A percentile compares a stretch with the other conserved stretches of the same genome.
phyloP scores from a whole-genome alignment of 35 echinoderm and acorn worm species.

The Apostichopus japonicus region DNA sequence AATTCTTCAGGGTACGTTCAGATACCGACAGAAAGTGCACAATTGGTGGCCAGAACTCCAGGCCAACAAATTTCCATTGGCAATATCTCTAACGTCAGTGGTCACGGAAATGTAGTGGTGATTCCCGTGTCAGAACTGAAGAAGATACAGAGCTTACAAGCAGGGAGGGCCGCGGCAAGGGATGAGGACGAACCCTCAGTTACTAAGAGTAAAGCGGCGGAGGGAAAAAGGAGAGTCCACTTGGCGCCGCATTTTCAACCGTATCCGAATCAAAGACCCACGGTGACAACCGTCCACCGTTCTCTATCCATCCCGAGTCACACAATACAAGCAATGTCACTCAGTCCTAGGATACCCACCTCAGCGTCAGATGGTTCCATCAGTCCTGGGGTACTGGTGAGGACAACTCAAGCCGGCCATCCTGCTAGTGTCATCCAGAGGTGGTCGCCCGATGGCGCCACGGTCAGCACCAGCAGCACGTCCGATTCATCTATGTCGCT shows the following conservation, averaged over 20 bases:
- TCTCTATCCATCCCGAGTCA: constrained; percentile 30
- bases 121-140: neutral
- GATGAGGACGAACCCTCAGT: neutral
- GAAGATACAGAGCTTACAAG: neutral
- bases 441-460: neutral
- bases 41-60: neutral
- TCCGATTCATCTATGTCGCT: neutral
- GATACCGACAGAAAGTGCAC: neutral
- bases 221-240: neutral
- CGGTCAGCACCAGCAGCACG: neutral
- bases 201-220: neutral
- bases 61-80: neutral
- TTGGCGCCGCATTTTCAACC: constrained; percentile 15
- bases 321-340: neutral
- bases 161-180: neutral
- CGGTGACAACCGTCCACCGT: constrained; percentile 6
- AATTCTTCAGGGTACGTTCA: neutral
- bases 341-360: constrained; percentile 5
- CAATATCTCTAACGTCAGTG: neutral
- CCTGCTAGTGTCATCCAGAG: neutral
- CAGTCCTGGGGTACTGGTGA: constrained; percentile 4
- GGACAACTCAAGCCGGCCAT: neutral
- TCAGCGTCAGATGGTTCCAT: neutral
- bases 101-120: neutral
- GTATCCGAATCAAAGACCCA: neutral